Conservation (phyloP, 1,140 invertebrate genomes). For the Asobara japonica region DNA sequence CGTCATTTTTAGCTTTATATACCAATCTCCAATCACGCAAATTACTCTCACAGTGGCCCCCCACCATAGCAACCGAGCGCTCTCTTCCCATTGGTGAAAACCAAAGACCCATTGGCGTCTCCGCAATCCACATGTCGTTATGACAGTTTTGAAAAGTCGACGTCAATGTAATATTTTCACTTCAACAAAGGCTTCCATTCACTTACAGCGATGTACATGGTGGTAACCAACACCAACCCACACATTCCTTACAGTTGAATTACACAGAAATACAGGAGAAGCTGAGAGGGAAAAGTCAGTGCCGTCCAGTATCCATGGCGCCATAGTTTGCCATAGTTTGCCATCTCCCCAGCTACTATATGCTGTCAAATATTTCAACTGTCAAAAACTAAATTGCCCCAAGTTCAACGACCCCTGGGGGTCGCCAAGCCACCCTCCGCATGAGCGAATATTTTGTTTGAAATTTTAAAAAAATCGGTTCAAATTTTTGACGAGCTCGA, state of each 20-base stretch:
- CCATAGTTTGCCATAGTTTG: background rate
- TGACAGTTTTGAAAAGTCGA: background rate
- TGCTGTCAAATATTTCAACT: background rate
- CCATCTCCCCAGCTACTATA: background rate
- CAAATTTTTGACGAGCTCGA: too few species aligned
- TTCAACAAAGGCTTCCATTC: background rate
- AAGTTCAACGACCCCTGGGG: background rate
- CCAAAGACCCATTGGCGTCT: constrained; percentile 1
- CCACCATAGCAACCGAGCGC: too few species aligned
- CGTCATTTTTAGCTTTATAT: too few species aligned
- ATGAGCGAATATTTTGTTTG: background rate
- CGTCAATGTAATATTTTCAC: background rate
- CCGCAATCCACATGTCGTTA: too few species aligned
- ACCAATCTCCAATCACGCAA: too few species aligned
- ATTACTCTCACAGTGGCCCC: too few species aligned
- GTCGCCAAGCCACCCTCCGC: background rate
- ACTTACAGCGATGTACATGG: background rate
- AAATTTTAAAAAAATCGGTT: background rate
- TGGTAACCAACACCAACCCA: background rate
- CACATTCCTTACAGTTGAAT: background rate
- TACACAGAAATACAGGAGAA: background rate
- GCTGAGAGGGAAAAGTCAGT: background rate
- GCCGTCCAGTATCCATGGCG: background rate
- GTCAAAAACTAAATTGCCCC: background rate
- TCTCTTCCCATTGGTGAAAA: too few species aligned